Percentiles rank a stretch among this genome's conserved stretches.
phyloP scores from a whole-genome alignment of 2,113 vertebrate genomes.

The Monopterus albus region DNA sequence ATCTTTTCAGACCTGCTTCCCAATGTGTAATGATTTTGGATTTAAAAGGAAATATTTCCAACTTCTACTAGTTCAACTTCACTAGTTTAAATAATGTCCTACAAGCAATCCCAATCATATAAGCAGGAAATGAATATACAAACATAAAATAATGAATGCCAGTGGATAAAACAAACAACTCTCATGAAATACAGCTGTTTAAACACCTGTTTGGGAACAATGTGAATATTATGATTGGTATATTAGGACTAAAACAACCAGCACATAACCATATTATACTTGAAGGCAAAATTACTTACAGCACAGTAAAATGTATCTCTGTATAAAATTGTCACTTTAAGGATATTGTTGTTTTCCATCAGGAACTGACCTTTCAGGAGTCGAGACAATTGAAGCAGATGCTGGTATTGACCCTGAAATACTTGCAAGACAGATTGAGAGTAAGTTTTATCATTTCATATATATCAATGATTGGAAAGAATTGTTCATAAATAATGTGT shows the following conservation, averaged over 20 bases:
- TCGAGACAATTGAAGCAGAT: conserved; percentile 26
- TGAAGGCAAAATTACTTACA: not conserved
- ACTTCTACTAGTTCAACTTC: no score
- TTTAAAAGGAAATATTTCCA: no score
- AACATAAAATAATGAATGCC: not conserved
- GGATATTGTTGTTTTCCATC: conserved; percentile 10
- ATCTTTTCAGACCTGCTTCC: no score
- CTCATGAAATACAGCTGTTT: no score
- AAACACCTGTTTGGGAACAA: not conserved
- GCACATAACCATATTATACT: not conserved
- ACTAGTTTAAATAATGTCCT: no score
- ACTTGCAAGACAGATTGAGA: conserved; percentile 56
- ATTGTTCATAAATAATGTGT: conserved; percentile 2
- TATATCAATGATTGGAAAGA: not conserved
- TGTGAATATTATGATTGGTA: not conserved
- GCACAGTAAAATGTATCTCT: not conserved
- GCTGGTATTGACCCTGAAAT: conserved; percentile 35
- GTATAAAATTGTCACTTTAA: not conserved
- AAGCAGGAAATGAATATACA: no score
- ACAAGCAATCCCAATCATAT: no score
- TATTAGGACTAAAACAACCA: not conserved
- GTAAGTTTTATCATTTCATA: no score
- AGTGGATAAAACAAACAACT: no score
- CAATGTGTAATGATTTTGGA: no score
- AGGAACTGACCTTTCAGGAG: conserved; percentile 45